Evolutionary conservation across 2,797 vertebrate species (phyloP).

Genomic region (Buceros bicornis): DNA sequence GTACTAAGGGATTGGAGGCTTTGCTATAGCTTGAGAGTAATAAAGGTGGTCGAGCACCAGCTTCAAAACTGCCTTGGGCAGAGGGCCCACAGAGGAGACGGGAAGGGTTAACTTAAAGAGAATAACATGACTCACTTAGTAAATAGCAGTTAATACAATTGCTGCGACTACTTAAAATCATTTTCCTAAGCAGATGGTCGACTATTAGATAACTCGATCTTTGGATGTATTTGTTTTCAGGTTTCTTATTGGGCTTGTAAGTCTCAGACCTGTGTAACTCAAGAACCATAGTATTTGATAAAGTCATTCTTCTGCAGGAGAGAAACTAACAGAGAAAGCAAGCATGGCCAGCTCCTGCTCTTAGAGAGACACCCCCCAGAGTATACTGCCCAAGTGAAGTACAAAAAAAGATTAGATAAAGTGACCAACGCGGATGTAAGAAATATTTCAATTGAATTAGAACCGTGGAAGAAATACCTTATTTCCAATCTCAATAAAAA

Average conservation of each 20-base stretch:
- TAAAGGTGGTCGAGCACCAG: neutral
- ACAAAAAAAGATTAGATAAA: neutral
- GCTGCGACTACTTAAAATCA: constrained; percentile 46
- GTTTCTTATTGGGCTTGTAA: neutral
- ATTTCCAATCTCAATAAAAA: neutral
- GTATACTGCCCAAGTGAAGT: neutral
- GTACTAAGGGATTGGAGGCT: neutral
- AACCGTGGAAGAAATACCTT: neutral
- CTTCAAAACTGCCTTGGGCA: neutral
- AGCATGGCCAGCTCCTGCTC: neutral
- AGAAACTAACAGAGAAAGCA: neutral
- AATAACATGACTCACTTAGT: constrained; percentile 36
- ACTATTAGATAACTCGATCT: constrained; percentile 33
- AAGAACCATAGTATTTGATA: constrained; percentile 8
- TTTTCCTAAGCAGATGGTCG: constrained; percentile 59
- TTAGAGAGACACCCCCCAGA: neutral
- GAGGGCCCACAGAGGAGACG: neutral
- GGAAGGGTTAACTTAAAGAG: constrained; percentile 52
- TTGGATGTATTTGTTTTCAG: constrained; percentile 44
- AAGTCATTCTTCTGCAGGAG: neutral
- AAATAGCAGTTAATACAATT: constrained; percentile 54
- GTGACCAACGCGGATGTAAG: neutral
- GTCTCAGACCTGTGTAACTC: constrained; percentile 7
- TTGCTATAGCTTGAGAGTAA: neutral
- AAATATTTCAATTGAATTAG: neutral